A percentile compares a stretch with the other conserved stretches of the same genome.
Evolutionary conservation across 1,140 invertebrate genomes (phyloP).

Genomic region (Drosophila cardini): DNA sequence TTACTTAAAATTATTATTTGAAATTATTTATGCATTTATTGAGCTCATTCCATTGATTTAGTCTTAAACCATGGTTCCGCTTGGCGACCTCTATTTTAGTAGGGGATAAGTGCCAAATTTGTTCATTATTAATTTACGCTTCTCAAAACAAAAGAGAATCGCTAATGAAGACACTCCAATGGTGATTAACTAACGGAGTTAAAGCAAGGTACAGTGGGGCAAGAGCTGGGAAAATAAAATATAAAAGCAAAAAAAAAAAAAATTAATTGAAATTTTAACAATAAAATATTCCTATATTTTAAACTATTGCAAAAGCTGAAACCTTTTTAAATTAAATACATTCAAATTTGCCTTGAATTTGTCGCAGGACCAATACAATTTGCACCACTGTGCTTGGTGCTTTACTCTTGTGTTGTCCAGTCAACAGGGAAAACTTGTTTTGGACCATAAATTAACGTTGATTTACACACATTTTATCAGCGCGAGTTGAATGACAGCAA

Average conservation of each 20-base stretch:
- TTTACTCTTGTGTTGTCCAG: conserved; percentile 18
- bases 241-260: background rate
- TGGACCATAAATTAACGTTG: conserved; percentile 57
- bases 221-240: background rate
- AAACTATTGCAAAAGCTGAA: too few relatives aligned
- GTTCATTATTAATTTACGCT: conserved; percentile 41
- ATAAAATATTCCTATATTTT: too few relatives aligned
- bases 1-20: conserved; percentile 4
- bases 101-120: conserved; percentile 8
- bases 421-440: conserved; percentile 63
- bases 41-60: background rate
- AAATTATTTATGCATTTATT: conserved; percentile 5
- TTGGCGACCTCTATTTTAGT: conserved; percentile 9
- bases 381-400: conserved; percentile 41
- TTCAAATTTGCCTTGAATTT: background rate
- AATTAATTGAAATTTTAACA: background rate
- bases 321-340: background rate
- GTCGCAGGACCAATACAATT: background rate
- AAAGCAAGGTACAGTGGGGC: conserved; percentile 32
- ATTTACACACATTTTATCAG: conserved; percentile 60
- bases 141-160: conserved; percentile 25
- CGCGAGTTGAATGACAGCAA: conserved; percentile 63
- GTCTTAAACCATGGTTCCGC: background rate
- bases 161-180: conserved; percentile 62
- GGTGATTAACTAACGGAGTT: conserved; percentile 23